A percentile compares a stretch with the other conserved stretches of the same genome.
phyloP scores from a whole-genome alignment of 2,113 vertebrate species.

The Candoia aspera region DNA sequence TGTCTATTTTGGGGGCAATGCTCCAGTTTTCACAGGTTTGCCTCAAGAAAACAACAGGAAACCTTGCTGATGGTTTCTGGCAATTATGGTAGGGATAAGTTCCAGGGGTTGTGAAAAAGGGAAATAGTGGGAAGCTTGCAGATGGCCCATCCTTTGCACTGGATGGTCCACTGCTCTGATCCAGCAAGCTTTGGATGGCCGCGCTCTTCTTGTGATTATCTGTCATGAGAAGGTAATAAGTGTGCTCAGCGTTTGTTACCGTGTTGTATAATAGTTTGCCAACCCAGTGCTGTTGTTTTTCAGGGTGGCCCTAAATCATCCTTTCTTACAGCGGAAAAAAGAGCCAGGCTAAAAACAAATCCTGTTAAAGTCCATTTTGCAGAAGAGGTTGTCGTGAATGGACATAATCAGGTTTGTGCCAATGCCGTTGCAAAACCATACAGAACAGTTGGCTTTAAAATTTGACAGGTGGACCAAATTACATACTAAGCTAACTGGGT shows the following conservation, averaged over 20 bases:
- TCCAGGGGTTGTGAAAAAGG: not conserved
- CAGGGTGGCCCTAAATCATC: constrained; percentile 93
- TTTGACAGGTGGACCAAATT: not conserved
- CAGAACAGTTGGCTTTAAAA: not conserved
- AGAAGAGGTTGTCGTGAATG: constrained; percentile 94
- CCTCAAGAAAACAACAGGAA: not conserved
- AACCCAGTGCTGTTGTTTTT: constrained; percentile 21
- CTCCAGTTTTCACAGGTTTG: not conserved
- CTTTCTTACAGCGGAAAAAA: constrained; percentile 95
- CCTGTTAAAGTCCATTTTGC: constrained; percentile 96
- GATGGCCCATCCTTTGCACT: not conserved
- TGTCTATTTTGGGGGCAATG: not conserved
- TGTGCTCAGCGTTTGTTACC: fast-evolving
- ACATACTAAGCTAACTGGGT: not conserved
- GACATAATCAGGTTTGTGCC: constrained; percentile 87
- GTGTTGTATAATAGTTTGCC: not conserved
- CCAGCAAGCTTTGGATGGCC: not conserved
- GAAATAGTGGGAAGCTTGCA: not conserved
- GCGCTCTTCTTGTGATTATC: not conserved
- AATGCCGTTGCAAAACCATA: not conserved
- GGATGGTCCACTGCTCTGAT: not conserved
- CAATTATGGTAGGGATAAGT: not conserved
- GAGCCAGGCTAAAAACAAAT: constrained; percentile 91
- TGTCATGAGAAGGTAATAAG: not conserved
- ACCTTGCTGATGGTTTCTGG: not conserved